These are phyloP conservation scores for Coptodon bakossiorum DNA, from an alignment of 2,113 vertebrate genomes.

Conservation along the genomic window DNA sequence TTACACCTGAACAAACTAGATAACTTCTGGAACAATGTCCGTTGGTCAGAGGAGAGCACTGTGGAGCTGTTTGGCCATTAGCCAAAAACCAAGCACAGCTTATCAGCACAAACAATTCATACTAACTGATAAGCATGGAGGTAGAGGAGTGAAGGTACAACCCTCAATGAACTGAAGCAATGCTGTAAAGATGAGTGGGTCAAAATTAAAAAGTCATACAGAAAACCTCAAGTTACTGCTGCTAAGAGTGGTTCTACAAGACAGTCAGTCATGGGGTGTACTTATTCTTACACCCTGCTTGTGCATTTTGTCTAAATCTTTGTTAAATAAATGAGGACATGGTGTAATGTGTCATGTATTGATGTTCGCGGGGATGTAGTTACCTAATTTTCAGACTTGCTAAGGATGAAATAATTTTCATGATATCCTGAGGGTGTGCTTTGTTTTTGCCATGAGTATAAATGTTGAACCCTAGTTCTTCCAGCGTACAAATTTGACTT, in stretches of 20 bases:
- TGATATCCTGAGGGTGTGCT: background rate
- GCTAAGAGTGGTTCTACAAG: background rate
- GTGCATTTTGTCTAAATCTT: background rate
- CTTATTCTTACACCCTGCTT: background rate
- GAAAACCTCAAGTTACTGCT: background rate
- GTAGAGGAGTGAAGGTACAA: background rate
- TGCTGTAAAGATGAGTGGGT: background rate
- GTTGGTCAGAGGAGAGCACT: background rate
- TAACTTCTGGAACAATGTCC: background rate
- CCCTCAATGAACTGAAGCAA: background rate
- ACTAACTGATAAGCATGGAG: background rate
- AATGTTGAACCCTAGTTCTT: background rate
- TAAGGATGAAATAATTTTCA: background rate
- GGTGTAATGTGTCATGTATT: rapidly evolving
- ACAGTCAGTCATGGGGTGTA: background rate
- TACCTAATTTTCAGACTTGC: background rate
- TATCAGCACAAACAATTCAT: background rate
- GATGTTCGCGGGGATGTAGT: rapidly evolving
- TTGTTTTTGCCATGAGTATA: background rate
- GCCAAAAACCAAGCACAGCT: background rate
- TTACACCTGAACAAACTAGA: background rate
- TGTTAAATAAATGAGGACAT: background rate
- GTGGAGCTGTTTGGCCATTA: background rate
- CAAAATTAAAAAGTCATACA: background rate
- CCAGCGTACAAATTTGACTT: background rate